Evolutionary conservation across 2,888 invertebrate species (phyloP), one percentile per base, ranked within the genome.

Genomic region (Plutella xylostella): DNA sequence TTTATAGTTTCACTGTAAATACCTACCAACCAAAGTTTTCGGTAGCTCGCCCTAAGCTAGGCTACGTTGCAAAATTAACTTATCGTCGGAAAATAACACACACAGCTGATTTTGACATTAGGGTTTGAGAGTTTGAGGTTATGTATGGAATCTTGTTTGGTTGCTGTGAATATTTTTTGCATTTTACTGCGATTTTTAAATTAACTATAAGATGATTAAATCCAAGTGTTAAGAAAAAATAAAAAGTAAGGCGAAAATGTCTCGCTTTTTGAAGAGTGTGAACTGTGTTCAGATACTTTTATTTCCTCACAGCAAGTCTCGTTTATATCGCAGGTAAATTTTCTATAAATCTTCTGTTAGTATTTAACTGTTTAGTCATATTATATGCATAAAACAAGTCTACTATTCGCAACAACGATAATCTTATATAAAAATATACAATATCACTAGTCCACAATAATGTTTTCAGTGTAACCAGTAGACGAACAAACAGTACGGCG

Each of bases 401-500:
- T 7, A 37, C 12, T 19, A 15, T 35, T 12, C 17, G 18, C 18
- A 19, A 35, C 12, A 15, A 12, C 4, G n/a, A 11, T 14, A 39
- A 42, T 43, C 12, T 31, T 22, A 37, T n/a, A n/a, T n/a, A n/a
- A n/a, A n/a, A n/a, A n/a, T n/a, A n/a, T n/a, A n/a, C n/a, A n/a
- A n/a, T n/a, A n/a, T n/a, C n/a, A n/a, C n/a, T n/a, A n/a, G n/a
- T n/a, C n/a, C n/a, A n/a, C n/a, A n/a, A n/a, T n/a, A n/a, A n/a
- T n/a, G 4, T 48, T 63, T 60, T 39, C 43, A 69, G 68, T 43
- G 50, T 45, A 45, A 30, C 31, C n/a, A 17, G 56, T 25, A 58
- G 54, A 22, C 67, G 72, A 19, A 54, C 56, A 37, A 66, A 60
- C 3, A 70, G 68, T 55, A 59, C 65, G 34, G 58, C 69, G 45